A percentile compares a stretch with the other conserved stretches of the same genome.
These are phyloP conservation scores for Conus betulinus DNA, from an alignment of 1,140 invertebrate genomes.

Conservation along the genomic window DNA sequence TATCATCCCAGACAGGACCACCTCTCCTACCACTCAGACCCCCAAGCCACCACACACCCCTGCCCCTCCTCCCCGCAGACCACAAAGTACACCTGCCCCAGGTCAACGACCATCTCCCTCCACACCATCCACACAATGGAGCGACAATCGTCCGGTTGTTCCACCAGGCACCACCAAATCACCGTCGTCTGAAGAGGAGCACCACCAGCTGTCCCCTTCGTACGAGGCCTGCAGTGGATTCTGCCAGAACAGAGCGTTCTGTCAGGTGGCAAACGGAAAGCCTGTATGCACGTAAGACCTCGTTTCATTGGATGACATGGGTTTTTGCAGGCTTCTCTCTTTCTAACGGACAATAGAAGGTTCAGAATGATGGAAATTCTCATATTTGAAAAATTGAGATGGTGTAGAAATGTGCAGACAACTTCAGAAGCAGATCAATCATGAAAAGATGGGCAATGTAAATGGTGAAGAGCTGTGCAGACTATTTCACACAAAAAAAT, in stretches of 20 bases:
- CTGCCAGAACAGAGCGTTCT: neutral
- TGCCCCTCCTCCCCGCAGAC: neutral
- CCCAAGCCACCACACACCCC: neutral
- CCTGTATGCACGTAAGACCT: neutral
- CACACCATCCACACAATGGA: neutral
- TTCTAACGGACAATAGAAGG: neutral
- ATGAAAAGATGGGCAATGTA: no score
- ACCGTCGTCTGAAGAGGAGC: neutral
- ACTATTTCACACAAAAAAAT: no score
- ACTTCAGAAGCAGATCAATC: no score
- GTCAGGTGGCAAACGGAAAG: neutral
- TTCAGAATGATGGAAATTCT: no score
- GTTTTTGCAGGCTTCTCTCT: neutral
- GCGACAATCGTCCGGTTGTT: no score
- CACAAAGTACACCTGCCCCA: neutral
- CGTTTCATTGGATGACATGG: no score
- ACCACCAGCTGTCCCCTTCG: neutral
- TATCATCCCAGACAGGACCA: no score
- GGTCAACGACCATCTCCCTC: neutral
- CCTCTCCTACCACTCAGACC: no score
- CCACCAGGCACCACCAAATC: no score
- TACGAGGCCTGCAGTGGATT: neutral
- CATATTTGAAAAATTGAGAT: no score
- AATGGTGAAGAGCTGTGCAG: no score
- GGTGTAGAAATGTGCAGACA: no score